Base-by-base conservation (phyloP, 2,888 invertebrate species). In the Cryptosula pallasiana region DNA sequence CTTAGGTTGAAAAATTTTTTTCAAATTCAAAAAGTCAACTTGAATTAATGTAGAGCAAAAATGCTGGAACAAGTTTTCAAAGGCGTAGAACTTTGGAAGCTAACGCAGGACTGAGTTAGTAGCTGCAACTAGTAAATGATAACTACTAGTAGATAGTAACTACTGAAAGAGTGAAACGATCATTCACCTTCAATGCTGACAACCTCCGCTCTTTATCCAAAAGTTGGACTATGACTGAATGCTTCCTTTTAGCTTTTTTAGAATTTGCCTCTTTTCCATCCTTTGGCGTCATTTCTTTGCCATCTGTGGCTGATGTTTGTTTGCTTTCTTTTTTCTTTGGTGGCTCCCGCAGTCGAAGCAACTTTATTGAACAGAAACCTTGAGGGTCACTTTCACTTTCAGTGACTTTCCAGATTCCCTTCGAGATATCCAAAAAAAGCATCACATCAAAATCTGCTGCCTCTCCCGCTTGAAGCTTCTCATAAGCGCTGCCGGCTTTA, bases 391-490 rank as follows among this genome's bases (percentile, higher is more conserved):
- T 57, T 9, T 23, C 57, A 57, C 5, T 23, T 57, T 9, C 32
- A n/a, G n/a, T n/a, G 13, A 63, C 63, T 27, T 63, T 63, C 63
- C 63, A 63, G 3, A 29, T 63, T 2, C 63, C 63, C 32, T 32
- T 63, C 32, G 25, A 63, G 63, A 63, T 5, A 32, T 63, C 27
- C 2, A 63, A 63, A n/a, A 32, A 63, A 5, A 63, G 5, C 63
- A 63, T 63, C 2, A 63, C 63, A 32, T 63, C 63, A 63, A 63
- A 63, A 32, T 63, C 63, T 9, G 20, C 32, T 63, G 63, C 63
- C 63, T 63, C 63, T 63, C 63, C 63, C 9, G 63, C 63, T 32
- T 63, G 63, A 13, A 63, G 29, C n/a, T 34, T 27, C n/a, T 63
- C 63, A 63, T 25, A 63, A 27, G 63, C 63, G 32, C 63, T 63